Evolutionary conservation across 2,797 vertebrate genomes (phyloP), one percentile per base, ranked within the genome.

Genomic region (Myotis findleyi): DNA sequence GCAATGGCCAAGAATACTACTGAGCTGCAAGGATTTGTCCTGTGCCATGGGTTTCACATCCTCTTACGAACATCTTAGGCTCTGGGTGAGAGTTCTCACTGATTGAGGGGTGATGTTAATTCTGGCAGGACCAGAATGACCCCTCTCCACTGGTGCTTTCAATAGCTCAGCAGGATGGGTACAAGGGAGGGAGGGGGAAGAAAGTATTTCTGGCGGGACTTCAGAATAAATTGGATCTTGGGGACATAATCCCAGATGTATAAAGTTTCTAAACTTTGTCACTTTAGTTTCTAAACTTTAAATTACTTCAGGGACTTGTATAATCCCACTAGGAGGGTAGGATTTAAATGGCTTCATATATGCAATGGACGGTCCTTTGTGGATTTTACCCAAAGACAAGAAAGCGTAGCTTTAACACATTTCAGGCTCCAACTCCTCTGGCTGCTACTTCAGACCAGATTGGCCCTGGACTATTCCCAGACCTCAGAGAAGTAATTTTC

Each of bases 191-290:
- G 57, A 66, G 25, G n/a, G 20, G 8, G 16, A 72, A 89, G 49
- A 75, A 91, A 62, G 33, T 66, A 36, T 85, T 87, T 93, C 72
- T 94, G 69, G 68, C 68, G 36, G 7, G 41, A 95, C 66, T 94
- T 94, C 92, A 83, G 27, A 95, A 92, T 96, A 96, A 96, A 97
- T 94, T 96, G 90, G 93, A 68, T 96, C 87, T 72, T 68, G 3
- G 97, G 82, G 93, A 97, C 71, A 83, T 59, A 90, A 85, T 93
- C 95, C 91, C 94, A 71, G n/a, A 41, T 68, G 91, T 38, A 88
- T 69, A 71, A 93, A 93, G 69, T 96, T 94, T 92, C 81, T 87
- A 64, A 94, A 96, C 36, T 94, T 96, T 94, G 47, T 93, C 64
- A 90, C 51, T 93, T 93, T 18, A n/a, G 16, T 66, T 92, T 97